Evolutionary conservation across 2,888 invertebrate genomes (phyloP).

Genomic region (Lingula anatina): DNA sequence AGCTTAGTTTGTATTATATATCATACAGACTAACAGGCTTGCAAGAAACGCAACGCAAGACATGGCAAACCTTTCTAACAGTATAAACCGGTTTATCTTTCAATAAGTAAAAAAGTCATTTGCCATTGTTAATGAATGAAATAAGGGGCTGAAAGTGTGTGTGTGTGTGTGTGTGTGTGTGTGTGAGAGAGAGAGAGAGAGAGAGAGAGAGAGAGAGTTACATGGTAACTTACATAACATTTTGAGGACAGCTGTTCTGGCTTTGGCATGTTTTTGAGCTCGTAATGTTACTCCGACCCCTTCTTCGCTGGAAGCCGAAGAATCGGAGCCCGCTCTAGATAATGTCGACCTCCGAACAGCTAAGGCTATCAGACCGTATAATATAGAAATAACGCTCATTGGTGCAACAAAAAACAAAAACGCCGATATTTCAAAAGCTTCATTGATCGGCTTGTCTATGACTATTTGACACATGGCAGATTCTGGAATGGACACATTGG

Average conservation of each 20-base stretch:
- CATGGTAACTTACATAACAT: slow-evolving; percentile 64
- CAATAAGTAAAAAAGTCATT: too few species aligned
- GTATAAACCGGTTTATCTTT: too few species aligned
- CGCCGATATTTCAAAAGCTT: slow-evolving; percentile 62
- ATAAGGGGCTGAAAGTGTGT: too few species aligned
- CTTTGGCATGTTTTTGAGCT: slow-evolving; percentile 23
- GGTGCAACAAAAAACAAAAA: slow-evolving; percentile 78
- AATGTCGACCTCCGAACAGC: slow-evolving; percentile 31
- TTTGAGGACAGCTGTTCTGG: slow-evolving; percentile 55
- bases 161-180: too few species aligned
- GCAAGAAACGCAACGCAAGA: too few species aligned
- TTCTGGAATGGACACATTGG: slow-evolving; percentile 54
- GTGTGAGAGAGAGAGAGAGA: too few species aligned
- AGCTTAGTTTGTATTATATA: too few species aligned
- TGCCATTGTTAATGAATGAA: too few species aligned
- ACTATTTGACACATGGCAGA: slow-evolving; percentile 60
- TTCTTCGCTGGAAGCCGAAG: slow-evolving; percentile 14
- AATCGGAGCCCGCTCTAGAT: slow-evolving; percentile 14
- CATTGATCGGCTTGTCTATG: slow-evolving; percentile 35
- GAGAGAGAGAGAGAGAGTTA: too few species aligned
- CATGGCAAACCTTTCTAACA: too few species aligned
- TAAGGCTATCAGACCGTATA: slow-evolving; percentile 60
- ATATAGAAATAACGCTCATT: slow-evolving; percentile 76
- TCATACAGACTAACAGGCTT: too few species aligned
- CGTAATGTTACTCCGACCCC: slow-evolving; percentile 11